A percentile compares a stretch with the other conserved stretches of the same genome.
Conservation (phyloP, 2,113 vertebrate species). For the Saimiri boliviensis region DNA sequence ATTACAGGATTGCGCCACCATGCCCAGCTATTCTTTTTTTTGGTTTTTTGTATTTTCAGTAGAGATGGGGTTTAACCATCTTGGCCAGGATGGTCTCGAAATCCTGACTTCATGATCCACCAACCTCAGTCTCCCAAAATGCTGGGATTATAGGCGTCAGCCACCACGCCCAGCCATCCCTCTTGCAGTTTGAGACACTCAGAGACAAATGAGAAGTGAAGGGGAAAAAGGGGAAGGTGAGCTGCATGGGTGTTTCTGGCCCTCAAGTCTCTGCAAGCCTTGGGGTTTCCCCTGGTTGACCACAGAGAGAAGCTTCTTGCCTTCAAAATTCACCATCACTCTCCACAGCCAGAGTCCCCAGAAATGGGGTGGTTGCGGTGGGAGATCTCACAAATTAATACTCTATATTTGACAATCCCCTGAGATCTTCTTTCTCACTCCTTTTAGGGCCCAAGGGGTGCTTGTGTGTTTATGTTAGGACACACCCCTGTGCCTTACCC, state of each 20-base stretch:
- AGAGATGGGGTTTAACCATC: too few relatives aligned
- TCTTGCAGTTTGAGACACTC: not conserved
- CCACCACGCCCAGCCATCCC: too few relatives aligned
- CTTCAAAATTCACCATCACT: not conserved
- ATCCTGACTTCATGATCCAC: too few relatives aligned
- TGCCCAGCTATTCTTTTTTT: too few relatives aligned
- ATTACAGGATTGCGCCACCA: too few relatives aligned
- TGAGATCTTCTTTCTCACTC: not conserved
- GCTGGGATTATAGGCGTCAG: too few relatives aligned
- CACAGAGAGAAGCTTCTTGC: not conserved
- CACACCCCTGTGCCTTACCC: not conserved
- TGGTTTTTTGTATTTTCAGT: too few relatives aligned
- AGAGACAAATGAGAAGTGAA: not conserved
- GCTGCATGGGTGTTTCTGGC: not conserved
- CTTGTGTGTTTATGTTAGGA: not conserved
- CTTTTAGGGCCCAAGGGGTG: not conserved
- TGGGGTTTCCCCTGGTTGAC: not conserved
- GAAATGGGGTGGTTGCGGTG: not conserved
- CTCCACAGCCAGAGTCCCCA: not conserved
- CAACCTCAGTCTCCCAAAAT: too few relatives aligned
- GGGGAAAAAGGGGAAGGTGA: not conserved
- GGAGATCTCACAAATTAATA: not conserved
- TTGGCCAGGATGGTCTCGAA: too few relatives aligned
- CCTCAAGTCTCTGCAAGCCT: not conserved
- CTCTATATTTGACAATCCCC: not conserved